These are phyloP conservation scores for Pelochelys cantorii DNA, from an alignment of 2,797 vertebrate species.

Conservation along the genomic window DNA sequence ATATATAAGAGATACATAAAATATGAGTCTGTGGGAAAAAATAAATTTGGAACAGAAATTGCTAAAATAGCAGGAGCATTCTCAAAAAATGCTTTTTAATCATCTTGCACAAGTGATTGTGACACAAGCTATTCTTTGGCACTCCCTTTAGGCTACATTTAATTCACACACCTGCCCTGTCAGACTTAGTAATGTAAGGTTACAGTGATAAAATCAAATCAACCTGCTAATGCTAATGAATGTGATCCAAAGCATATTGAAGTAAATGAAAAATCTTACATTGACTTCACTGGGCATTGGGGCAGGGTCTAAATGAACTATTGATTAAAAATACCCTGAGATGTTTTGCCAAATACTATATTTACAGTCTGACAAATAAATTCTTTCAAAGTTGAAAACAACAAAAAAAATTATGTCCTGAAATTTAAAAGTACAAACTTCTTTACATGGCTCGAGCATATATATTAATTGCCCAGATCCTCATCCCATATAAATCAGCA, in stretches of 20 bases:
- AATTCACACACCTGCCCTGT: background rate
- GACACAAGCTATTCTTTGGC: slow-evolving; percentile 2
- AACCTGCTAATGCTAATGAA: background rate
- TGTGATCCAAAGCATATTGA: background rate
- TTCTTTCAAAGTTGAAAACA: background rate
- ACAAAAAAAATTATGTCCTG: background rate
- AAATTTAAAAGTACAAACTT: background rate
- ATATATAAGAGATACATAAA: background rate
- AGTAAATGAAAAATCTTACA: slow-evolving; percentile 15
- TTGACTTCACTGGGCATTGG: background rate
- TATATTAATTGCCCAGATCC: background rate
- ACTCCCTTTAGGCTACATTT: background rate
- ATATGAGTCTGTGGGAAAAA: background rate
- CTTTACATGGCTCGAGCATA: background rate
- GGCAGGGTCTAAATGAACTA: background rate
- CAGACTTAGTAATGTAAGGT: background rate
- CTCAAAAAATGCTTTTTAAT: slow-evolving; percentile 22
- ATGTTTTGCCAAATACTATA: background rate
- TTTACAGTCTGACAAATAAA: background rate
- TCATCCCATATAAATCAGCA: background rate
- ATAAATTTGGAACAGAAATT: background rate
- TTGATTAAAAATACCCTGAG: background rate
- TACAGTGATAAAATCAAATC: background rate
- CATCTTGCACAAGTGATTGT: slow-evolving; percentile 40
- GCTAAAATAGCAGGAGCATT: background rate